These are phyloP conservation scores for Herminia tarsipennalis DNA, from an alignment of 2,888 invertebrate genomes.

Conservation along the genomic window DNA sequence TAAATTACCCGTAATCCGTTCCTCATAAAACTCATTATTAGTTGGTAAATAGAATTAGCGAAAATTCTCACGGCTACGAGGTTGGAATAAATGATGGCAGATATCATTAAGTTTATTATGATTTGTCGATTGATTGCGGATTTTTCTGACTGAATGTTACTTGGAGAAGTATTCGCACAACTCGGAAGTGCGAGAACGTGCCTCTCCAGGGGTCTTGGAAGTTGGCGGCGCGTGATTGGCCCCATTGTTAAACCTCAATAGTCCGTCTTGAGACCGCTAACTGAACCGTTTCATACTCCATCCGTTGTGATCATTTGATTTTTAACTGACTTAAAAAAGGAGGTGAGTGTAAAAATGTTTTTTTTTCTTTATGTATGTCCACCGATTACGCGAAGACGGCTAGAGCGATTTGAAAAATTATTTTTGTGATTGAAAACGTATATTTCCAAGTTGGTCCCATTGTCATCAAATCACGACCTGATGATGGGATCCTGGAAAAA, in stretches of 20 bases:
- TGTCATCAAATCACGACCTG: too few species aligned
- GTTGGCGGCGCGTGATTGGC: conserved; percentile 77
- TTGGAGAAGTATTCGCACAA: conserved; percentile 57
- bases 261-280: conserved; percentile 69
- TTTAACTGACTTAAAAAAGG: conserved; percentile 6
- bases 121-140: conserved; percentile 55
- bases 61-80: conserved; percentile 25
- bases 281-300: conserved; percentile 57
- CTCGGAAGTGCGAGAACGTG: conserved; percentile 74
- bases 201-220: conserved; percentile 66
- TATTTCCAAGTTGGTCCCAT: too few species aligned
- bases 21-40: background rate
- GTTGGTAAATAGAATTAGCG: conserved; percentile 23
- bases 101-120: conserved; percentile 58
- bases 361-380: too few species aligned
- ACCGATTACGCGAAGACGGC: too few species aligned
- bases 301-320: conserved; percentile 35
- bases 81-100: conserved; percentile 51
- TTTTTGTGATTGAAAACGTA: too few species aligned
- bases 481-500: too few species aligned
- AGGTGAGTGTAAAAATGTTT: too few species aligned
- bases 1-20: background rate
- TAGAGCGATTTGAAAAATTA: too few species aligned
- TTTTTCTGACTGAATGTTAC: conserved; percentile 53
- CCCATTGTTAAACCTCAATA: conserved; percentile 77